Percentiles rank a stretch among this genome's conserved stretches.
phyloP scores from a whole-genome alignment of 2,888 invertebrate species.

The Tetramorium bicarinatum region DNA sequence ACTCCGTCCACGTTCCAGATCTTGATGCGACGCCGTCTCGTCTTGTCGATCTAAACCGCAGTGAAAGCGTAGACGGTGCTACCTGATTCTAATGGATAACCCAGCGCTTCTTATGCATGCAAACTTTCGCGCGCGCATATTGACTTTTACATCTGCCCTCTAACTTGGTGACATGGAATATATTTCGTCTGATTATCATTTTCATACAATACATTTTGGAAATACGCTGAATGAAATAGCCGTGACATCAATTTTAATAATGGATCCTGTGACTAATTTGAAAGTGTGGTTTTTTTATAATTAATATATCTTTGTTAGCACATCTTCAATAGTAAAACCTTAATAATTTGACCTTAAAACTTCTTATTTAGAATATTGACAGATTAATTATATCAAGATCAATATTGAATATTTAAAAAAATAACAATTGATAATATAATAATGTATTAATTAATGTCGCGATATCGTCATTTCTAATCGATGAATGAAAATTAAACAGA shows the following conservation, averaged over 20 bases:
- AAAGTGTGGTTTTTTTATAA: neutral
- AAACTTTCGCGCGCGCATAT: conserved; percentile 9
- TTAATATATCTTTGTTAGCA: neutral
- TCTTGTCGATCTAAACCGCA: conserved; percentile 31
- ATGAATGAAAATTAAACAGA: neutral
- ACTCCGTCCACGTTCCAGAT: conserved; percentile 32
- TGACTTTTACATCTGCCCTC: conserved; percentile 30
- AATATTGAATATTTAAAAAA: neutral
- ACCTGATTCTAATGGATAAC: conserved; percentile 49
- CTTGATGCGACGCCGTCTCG: conserved; percentile 25
- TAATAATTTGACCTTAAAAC: neutral
- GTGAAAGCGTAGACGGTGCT: conserved; percentile 25
- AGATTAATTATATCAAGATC: neutral
- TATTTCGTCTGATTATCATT: conserved; percentile 8
- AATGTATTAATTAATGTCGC: conserved; percentile 1
- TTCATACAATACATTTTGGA: neutral
- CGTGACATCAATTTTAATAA: conserved; percentile 25
- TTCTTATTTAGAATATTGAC: neutral
- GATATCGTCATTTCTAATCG: neutral
- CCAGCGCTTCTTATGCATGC: conserved; percentile 24
- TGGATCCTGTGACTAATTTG: neutral
- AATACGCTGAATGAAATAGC: neutral
- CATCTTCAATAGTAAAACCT: neutral
- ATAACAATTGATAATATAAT: neutral
- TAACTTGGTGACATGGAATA: conserved; percentile 2